Conservation (phyloP, 2,888 invertebrate species). For the Halocaridina rubra region DNA sequence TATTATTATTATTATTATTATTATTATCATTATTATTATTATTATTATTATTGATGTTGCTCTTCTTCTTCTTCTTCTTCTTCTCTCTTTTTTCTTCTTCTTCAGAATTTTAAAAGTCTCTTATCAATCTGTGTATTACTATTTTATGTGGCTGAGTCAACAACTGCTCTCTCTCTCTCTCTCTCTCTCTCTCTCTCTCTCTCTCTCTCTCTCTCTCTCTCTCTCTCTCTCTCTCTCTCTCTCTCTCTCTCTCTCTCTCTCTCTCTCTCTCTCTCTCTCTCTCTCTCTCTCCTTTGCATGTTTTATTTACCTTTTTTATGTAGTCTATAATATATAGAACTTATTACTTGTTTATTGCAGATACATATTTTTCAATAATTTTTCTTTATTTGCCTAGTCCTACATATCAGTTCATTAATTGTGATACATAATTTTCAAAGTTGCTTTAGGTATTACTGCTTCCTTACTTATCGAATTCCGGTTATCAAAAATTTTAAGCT, state of each 20-base stretch:
- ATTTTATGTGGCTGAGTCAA: background rate
- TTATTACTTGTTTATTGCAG: too few species aligned
- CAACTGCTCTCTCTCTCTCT: background rate
- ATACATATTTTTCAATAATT: background rate
- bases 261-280: background rate
- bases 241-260: background rate
- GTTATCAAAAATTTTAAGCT: too few species aligned
- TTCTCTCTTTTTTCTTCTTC: background rate
- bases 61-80: background rate
- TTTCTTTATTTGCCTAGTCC: background rate
- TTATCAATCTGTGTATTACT: background rate
- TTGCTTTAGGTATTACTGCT: background rate
- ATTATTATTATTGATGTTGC: background rate
- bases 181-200: background rate
- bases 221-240: background rate
- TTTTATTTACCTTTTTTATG: background rate
- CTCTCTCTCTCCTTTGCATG: background rate
- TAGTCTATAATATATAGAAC: too few species aligned
- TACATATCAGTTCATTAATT: background rate
- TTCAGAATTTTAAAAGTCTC: background rate
- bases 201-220: background rate
- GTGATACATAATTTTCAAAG: background rate
- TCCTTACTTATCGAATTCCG: too few species aligned
- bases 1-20: background rate
- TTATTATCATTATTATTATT: background rate